Conservation (phyloP, 1,140 invertebrate genomes). For the Lucilia cuprina region DNA sequence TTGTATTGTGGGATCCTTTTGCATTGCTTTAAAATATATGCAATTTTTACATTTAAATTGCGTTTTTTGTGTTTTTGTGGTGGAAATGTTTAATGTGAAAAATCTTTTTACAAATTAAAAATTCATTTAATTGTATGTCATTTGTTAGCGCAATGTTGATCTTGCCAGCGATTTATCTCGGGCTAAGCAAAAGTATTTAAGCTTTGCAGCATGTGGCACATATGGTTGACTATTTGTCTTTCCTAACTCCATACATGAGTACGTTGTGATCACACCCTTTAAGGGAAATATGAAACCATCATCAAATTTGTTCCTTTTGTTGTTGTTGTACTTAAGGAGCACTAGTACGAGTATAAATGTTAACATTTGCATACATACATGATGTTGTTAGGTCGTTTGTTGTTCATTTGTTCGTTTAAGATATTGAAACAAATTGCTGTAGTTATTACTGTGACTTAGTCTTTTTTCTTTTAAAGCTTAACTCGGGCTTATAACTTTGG, state of each 20-base stretch:
- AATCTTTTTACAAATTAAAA: constrained; percentile 34
- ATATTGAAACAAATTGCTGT: constrained; percentile 26
- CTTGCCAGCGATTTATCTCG: background rate
- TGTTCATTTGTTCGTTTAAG: constrained; percentile 8
- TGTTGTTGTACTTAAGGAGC: background rate
- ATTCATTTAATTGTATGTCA: constrained; percentile 33
- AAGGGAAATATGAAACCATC: constrained; percentile 28
- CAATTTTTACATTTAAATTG: constrained; percentile 31
- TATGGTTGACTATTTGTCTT: background rate
- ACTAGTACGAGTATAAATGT: background rate
- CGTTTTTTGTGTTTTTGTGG: background rate
- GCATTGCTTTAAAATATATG: constrained; percentile 4
- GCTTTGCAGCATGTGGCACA: constrained; percentile 13
- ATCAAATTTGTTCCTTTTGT: background rate
- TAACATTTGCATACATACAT: constrained; percentile 20
- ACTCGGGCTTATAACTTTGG: background rate
- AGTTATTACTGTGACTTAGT: background rate
- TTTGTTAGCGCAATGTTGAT: constrained; percentile 13
- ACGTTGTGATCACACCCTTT: constrained; percentile 16
- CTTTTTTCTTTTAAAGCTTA: background rate
- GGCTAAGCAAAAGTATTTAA: background rate
- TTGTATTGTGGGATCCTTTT: background rate
- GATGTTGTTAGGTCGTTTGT: background rate
- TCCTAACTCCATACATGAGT: background rate
- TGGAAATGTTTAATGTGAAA: background rate